Evolutionary conservation across 30 jellyfish, hydroid and myxozoan genomes (phyloP), one percentile per base, ranked within the genome.

Genomic region (Turritopsis rubra): DNA sequence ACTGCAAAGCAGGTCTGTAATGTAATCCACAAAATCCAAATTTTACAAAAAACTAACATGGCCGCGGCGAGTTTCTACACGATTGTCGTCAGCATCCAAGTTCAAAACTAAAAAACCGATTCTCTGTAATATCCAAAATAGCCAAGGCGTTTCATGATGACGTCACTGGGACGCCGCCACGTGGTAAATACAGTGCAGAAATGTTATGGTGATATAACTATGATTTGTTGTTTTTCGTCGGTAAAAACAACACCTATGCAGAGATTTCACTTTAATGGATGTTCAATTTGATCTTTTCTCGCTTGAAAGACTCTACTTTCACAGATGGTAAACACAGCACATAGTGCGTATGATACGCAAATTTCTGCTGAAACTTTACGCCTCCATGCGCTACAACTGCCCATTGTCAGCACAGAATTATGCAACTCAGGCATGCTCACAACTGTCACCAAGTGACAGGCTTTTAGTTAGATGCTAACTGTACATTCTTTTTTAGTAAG

Each of bases 301-400:
- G 85, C 85, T 77, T 77, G 85, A 77, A 29, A 77, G 85, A 21
- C 71, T 68, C 71, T 77, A 60, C 30, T 28, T 77, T 24, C 85
- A 77, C 66, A 77, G 30, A n/a, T 23, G 31, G 19, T 68, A 68
- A 68, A 68, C 77, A 7, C 19, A 68, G 16, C 19, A n/a, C 31
- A 68, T 68, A 23, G 77, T 68, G 77, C 77, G 77, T 22, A 68
- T 68, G 77, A 68, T 68, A n/a, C 21, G 9, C 9, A 41, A 41
- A 41, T 41, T 41, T 3, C 60, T 41, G 60, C 60, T 41, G 60
- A 5, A 41, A 41, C 60, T 41, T 41, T 41, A 41, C 60, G 60
- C 60, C 60, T 41, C 13, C 60, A 13, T 41, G 60, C 60, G 13
- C 60, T 41, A 41, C 60, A 41, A 41, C 60, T 41, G 60, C 60